phyloP scores from a whole-genome alignment of 2,888 invertebrate species.

The Ormia ochracea region DNA sequence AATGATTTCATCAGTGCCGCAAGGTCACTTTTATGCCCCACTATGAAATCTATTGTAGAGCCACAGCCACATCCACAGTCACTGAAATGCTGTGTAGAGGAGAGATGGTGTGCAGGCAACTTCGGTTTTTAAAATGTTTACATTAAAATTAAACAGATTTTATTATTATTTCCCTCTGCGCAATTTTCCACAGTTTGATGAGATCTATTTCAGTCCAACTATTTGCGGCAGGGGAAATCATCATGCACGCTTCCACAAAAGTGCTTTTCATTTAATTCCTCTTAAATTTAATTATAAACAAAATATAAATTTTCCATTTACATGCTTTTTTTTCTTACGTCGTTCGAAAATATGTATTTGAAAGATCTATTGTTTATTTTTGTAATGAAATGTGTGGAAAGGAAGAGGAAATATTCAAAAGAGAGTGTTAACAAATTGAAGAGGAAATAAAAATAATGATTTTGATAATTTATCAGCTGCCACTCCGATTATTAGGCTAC shows the following conservation, averaged over 20 bases:
- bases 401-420: background rate
- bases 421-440: conserved; percentile 5
- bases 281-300: conserved; percentile 43
- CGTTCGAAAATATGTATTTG: background rate
- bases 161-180: background rate
- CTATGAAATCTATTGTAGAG: background rate
- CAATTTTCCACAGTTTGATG: background rate
- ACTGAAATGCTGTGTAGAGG: background rate
- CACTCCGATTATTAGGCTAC: background rate
- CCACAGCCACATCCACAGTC: too few relatives aligned
- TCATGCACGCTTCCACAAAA: background rate
- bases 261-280: conserved; percentile 6
- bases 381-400: background rate
- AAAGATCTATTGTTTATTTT: conserved; percentile 1
- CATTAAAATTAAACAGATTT: background rate
- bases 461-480: background rate
- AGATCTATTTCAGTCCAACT: background rate
- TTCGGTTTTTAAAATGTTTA: conserved; percentile 12
- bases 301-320: background rate
- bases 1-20: conserved; percentile 41
- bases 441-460: background rate
- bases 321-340: background rate
- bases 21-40: conserved; percentile 41
- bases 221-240: background rate
- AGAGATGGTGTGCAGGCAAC: too few relatives aligned